phyloP scores from a whole-genome alignment of 64 coral and sea anemone species.

The Exaiptasia diaphana region DNA sequence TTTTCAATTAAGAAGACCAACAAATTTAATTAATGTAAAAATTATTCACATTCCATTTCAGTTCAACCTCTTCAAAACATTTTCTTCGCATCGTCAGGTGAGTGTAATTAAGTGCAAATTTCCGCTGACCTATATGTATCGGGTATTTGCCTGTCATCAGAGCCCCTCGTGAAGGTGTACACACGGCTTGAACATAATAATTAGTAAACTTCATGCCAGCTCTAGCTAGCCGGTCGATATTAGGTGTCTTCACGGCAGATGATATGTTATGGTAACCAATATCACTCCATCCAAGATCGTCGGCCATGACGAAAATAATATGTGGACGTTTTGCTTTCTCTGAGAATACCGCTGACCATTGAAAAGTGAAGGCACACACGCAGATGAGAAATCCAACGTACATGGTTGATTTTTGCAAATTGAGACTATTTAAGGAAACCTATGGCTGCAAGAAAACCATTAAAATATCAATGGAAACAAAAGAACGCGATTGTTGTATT shows the following conservation, averaged over 20 bases:
- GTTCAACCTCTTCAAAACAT: too few relatives aligned
- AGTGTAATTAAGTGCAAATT: background rate
- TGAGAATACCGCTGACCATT: too few relatives aligned
- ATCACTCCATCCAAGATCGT: constrained; percentile 58
- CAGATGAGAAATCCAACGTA: background rate
- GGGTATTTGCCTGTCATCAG: constrained; percentile 40
- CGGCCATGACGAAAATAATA: constrained; percentile 14
- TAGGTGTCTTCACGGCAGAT: constrained; percentile 10
- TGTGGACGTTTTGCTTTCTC: constrained; percentile 15
- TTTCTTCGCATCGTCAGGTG: background rate
- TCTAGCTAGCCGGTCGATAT: constrained; percentile 9
- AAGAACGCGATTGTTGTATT: background rate
- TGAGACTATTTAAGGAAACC: background rate
- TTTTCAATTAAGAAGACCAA: background rate
- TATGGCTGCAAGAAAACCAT: background rate
- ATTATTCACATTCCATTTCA: background rate
- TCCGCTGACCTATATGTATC: constrained; percentile 25
- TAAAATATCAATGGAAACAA: background rate
- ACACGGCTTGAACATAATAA: constrained; percentile 33
- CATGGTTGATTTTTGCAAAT: background rate
- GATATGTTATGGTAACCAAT: constrained; percentile 29
- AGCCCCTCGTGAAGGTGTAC: constrained; percentile 32
- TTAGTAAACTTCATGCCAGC: constrained; percentile 11
- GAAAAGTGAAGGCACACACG: background rate
- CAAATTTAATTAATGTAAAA: background rate